Evolutionary conservation across 2,888 invertebrate genomes (phyloP), one percentile per base, ranked within the genome.

Genomic region (Frankliniella intonsa): DNA sequence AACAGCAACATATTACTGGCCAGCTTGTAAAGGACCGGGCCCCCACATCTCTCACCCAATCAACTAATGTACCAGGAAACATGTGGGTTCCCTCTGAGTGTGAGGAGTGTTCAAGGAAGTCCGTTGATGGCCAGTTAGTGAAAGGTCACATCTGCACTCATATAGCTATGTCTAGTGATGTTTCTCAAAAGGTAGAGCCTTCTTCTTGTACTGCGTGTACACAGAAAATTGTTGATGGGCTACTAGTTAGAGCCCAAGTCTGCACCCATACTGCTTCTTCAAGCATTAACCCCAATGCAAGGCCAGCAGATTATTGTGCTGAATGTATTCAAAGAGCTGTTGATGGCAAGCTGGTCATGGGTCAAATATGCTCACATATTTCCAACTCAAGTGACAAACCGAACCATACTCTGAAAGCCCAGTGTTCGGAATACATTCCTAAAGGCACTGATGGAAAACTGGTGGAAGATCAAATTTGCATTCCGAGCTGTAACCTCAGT

Each of bases 61-160:
- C 69, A 11, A 22, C 69, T 9, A 69, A 69, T 69, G 69, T 69
- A 9, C 69, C 69, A 22, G 69, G 69, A 7, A 69, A 69, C 11
- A 69, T 69, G 69, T 69, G 69, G 69, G 69, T 69, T 69, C 69
- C 69, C 3, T 22, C 69, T n/a, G 69, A 69, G 11, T 69, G 69
- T 22, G 11, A 8, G 25, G 69, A 69, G 22, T 69, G 69, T 22
- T 22, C 69, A 3, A 69, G 69, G 22, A 69, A 22, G 25, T n/a
- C 11, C 3, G 22, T 22, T 9, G 25, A 69, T 69, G 69, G 69
- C 22, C 69, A 22, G 69, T 22, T 69, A 22, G 22, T 69, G 11
- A 22, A 11, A n/a, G 69, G 22, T 2, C 22, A 22, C 19, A 22
- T 69, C 25, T 69, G 69, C 5, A 22, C 22, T 69, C 69, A 69